These are phyloP conservation scores for Simalia tracyae DNA, from an alignment of 2,797 vertebrate genomes.

Conservation along the genomic window DNA sequence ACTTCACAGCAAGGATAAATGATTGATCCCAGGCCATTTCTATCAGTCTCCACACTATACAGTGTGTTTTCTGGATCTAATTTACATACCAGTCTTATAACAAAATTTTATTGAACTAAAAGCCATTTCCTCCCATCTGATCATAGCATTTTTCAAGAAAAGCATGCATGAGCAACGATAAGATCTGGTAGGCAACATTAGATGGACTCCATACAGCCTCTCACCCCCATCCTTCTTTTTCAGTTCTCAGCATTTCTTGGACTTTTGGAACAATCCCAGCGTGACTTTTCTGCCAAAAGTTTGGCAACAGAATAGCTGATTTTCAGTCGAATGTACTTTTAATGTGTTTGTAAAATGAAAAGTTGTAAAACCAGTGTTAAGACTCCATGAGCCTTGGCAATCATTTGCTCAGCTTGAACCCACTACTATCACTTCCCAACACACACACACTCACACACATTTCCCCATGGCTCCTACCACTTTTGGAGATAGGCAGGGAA, in stretches of 20 bases:
- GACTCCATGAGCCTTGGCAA: no score
- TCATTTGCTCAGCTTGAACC: no score
- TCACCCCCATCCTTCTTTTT: neutral
- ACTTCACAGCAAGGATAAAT: neutral
- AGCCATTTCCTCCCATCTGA: neutral
- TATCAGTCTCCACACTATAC: neutral
- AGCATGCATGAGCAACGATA: neutral
- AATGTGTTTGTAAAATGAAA: neutral
- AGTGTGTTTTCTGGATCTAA: neutral
- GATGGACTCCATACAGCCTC: neutral
- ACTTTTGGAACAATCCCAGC: neutral
- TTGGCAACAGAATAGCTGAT: neutral
- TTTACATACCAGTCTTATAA: neutral
- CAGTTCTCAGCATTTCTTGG: neutral
- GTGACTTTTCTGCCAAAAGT: neutral
- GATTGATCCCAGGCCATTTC: neutral
- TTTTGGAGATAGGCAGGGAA: no score
- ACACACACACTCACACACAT: no score
- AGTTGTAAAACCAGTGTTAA: no score
- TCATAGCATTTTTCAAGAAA: no score
- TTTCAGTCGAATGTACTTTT: neutral
- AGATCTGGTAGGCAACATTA: neutral
- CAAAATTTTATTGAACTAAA: neutral
- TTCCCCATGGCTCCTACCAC: no score
- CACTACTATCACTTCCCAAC: no score